Evolutionary conservation across 2,888 invertebrate genomes (phyloP), one percentile per base, ranked within the genome.

Genomic region (Eupsilia transversa): DNA sequence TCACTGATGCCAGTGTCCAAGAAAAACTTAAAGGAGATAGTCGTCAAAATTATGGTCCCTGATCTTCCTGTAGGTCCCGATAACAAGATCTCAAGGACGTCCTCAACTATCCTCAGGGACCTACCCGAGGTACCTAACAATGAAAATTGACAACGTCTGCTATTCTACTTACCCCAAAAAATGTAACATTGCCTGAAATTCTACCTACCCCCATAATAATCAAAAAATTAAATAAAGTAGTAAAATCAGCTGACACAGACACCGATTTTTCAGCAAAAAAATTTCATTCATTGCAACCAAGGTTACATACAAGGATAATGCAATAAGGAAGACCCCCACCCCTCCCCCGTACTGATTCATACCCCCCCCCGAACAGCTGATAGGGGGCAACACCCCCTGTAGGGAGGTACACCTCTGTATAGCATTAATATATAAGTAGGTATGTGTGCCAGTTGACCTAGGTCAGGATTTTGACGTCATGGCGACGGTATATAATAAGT

Each of bases 301-400:
- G 87, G 86, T 83, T 83, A 82, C 84, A 84, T 85, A 85, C 83
- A 86, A 88, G 88, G 87, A 90, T 90, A 91, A 91, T 92, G 91
- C 90, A 91, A 89, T 90, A 91, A 91, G 89, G 85, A 88, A 87
- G 61, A n/a, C 69, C 64, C 68, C 74, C 59, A 56, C 49, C 60
- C 76, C 74, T 64, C 70, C 70, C 64, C 61, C 74, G 41, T 61
- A 64, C 77, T 68, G 72, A 68, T 74, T 85, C 76, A 79, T 71
- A 61, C 67, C 59, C 61, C 59, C 61, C 72, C 84, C 82, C 80
- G 68, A 79, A 74, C 90, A 91, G 89, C 89, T 89, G 90, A 86
- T 84, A 77, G 88, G 84, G 83, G 82, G 83, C 54, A 77, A 43
- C 74, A 78, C 82, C 84, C 83, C 77, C 84, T 23, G 61, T 20